Percentiles rank a stretch among this genome's conserved stretches.
Conservation (phyloP, 1,140 invertebrate species). For the Drosophila kohkoa region DNA sequence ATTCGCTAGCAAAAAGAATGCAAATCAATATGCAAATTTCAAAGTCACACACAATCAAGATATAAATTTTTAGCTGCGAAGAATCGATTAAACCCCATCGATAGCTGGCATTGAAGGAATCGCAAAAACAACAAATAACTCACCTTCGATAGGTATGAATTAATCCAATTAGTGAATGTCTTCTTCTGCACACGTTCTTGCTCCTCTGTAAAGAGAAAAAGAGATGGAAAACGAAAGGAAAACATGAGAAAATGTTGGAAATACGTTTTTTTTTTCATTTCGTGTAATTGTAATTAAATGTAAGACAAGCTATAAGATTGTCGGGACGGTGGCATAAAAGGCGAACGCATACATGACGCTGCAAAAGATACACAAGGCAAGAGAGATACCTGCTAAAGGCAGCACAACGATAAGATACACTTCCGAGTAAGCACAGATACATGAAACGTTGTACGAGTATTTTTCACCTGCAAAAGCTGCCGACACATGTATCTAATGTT, state of each 20-base stretch:
- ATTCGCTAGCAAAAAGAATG: slow-evolving; percentile 23
- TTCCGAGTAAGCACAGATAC: slow-evolving; percentile 31
- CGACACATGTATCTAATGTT: slow-evolving; percentile 53
- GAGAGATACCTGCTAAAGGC: slow-evolving; percentile 69
- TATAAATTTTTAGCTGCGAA: slow-evolving; percentile 44
- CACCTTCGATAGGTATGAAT: slow-evolving; percentile 98
- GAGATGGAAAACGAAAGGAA: slow-evolving; percentile 46
- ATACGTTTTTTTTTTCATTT: slow-evolving; percentile 21
- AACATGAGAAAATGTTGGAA: slow-evolving; percentile 56
- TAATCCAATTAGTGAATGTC: slow-evolving; percentile 99
- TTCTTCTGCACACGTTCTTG: slow-evolving; percentile 99
- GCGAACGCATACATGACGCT: slow-evolving; percentile 25
- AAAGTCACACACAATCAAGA: slow-evolving; percentile 55
- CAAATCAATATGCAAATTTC: slow-evolving; percentile 74
- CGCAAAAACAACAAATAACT: slow-evolving; percentile 70
- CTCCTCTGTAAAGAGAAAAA: slow-evolving; percentile 94
- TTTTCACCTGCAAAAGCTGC: slow-evolving; percentile 31
- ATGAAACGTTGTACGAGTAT: slow-evolving; percentile 14
- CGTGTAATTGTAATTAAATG: slow-evolving; percentile 66
- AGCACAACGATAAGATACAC: slow-evolving; percentile 68
- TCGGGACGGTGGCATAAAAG: slow-evolving; percentile 50
- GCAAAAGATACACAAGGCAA: slow-evolving; percentile 41
- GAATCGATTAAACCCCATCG: slow-evolving; percentile 54
- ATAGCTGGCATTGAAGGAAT: slow-evolving; percentile 30
- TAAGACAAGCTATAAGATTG: slow-evolving; percentile 43